These are phyloP conservation scores for Eupithecia dodoneata DNA, from an alignment of 2,888 invertebrate genomes.

Conservation along the genomic window DNA sequence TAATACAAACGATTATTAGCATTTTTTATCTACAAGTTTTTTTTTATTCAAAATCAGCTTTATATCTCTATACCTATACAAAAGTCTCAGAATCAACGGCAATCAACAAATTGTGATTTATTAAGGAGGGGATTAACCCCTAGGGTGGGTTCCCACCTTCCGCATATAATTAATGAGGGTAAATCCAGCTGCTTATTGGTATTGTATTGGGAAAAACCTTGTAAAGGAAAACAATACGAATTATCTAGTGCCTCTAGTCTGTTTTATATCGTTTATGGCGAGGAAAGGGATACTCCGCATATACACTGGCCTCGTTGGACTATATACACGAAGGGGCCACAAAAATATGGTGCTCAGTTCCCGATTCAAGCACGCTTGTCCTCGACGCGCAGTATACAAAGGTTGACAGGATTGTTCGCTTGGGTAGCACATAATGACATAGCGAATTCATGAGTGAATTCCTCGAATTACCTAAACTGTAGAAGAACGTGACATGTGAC, in stretches of 20 bases:
- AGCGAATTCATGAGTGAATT: no score
- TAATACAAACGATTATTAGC: no score
- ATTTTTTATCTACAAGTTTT: no score
- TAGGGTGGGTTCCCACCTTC: neutral
- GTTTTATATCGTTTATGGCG: neutral
- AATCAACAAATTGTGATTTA: neutral
- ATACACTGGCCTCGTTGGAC: no score
- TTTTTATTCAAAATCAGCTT: neutral
- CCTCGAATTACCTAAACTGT: no score
- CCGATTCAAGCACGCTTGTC: no score
- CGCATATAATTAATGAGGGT: constrained; percentile 1
- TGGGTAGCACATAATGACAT: no score
- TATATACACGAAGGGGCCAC: no score
- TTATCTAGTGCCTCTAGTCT: neutral
- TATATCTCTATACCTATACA: neutral
- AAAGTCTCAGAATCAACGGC: neutral
- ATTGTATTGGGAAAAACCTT: neutral
- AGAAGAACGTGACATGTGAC: no score
- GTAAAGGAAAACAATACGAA: neutral
- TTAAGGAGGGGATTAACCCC: neutral
- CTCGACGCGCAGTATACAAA: no score
- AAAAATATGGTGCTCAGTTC: no score
- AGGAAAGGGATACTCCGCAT: neutral
- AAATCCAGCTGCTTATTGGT: constrained; percentile 2
- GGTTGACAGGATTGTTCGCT: no score